Base-by-base conservation (phyloP, 2,888 invertebrate genomes). In the Drosophila sordidula region DNA sequence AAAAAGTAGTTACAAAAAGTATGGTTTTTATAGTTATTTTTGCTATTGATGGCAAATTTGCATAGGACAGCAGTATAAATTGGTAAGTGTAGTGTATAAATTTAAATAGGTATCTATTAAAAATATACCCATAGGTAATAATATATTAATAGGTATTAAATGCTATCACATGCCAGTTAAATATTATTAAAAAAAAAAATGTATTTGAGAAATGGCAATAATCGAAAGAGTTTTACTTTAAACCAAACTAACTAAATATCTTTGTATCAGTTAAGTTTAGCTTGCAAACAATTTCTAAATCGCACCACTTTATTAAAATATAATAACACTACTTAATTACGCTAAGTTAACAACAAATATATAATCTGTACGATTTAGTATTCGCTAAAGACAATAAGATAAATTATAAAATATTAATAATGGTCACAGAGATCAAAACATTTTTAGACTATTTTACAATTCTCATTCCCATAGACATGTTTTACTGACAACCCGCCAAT, bases 61-160 rank as follows among this genome's bases (percentile, higher is more conserved):
- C 32, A 39, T 18, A 32, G 38, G 25, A 39, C 34, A 49, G 16
- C 11, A 42, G 36, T 25, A 49, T n/a, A 45, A 64, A 64, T 34
- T 50, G 38, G 18, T 55, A 50, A 38, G 39, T 49, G 26, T 34
- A 25, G 16, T 26, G 39, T 34, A 38, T 42, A 44, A 47, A 59
- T 39, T 14, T 14, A 22, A 29, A 11, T 34, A n/a, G 22, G 2
- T 45, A 44, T 25, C 5, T n/a, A 38, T 63, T 18, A 36, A 45
- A 6, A 9, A 14, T 2, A 34, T 0, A 26, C 16, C 2, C 4
- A 2, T 44, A 18, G 12, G 12, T 3, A 8, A 14, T 36, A 62
- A 6, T 22, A 42, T 42, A 14, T 16, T 14, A 22, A 47, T 36
- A 29, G 22, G 14, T 36, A 22, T 36, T 29, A 34, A 57, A 45